A percentile compares a stretch with the other conserved stretches of the same genome.
phyloP scores from a whole-genome alignment of 2,888 invertebrate species.

The Ectemnius continuus region DNA sequence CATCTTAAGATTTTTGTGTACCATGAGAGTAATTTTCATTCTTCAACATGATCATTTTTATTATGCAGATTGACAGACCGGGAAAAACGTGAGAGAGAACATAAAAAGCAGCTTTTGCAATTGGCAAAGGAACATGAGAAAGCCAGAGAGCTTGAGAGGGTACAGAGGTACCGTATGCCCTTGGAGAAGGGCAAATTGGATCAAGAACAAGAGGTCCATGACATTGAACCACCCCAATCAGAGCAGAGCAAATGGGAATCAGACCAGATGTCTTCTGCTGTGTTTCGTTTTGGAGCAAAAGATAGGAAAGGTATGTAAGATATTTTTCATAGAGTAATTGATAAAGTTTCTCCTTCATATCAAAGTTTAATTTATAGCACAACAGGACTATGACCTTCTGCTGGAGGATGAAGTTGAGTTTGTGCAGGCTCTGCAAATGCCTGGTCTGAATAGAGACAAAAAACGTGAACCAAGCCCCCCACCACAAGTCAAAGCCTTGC shows the following conservation, averaged over 20 bases:
- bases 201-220: constrained; percentile 88
- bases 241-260: constrained; percentile 98
- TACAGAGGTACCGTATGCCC: constrained; percentile 97
- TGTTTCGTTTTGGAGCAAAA: constrained; percentile 95
- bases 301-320: constrained; percentile 81
- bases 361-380: constrained; percentile 70
- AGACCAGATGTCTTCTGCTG: constrained; percentile 95
- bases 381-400: constrained; percentile 94
- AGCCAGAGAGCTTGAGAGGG: constrained; percentile 94
- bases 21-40: constrained; percentile 5
- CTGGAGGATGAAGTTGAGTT: constrained; percentile 99
- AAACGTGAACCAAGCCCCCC: constrained; percentile 53
- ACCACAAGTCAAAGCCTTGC: constrained; percentile 77
- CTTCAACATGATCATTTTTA: not conserved
- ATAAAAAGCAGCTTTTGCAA: constrained; percentile 93
- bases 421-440: constrained; percentile 91
- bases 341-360: constrained; percentile 19
- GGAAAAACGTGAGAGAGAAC: constrained; percentile 90
- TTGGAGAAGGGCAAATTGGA: constrained; percentile 90
- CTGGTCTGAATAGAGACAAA: constrained; percentile 82
- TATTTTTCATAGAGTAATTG: constrained; percentile 55
- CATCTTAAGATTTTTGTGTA: not conserved
- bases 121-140: constrained; percentile 97
- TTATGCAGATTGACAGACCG: constrained; percentile 87
- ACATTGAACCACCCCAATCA: constrained; percentile 84